These are phyloP conservation scores for Lophochroa leadbeateri DNA, from an alignment of 2,113 vertebrate species.

Conservation along the genomic window DNA sequence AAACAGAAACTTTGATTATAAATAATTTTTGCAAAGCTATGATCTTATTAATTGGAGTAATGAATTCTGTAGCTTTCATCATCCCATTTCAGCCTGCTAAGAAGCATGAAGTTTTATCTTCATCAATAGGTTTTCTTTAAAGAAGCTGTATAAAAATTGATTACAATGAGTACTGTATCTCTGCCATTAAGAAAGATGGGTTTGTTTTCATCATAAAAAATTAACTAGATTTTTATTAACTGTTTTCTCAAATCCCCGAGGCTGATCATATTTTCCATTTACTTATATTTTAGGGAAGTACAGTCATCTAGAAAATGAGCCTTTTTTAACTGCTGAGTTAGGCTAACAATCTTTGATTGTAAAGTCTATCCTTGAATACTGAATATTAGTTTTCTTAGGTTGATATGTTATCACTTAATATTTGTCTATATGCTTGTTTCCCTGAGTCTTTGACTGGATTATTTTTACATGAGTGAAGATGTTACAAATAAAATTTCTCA, in stretches of 20 bases:
- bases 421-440: not conserved
- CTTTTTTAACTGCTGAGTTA: not conserved
- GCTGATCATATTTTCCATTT: not conserved
- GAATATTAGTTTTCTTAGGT: not conserved
- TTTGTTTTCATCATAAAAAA: constrained; percentile 21
- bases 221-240: constrained; percentile 41
- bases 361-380: not conserved
- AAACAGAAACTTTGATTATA: not conserved
- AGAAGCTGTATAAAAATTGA: constrained; percentile 27
- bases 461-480: not conserved
- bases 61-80: constrained; percentile 19
- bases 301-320: not conserved
- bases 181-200: constrained; percentile 14
- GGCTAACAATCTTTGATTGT: not conserved
- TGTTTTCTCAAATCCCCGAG: constrained; percentile 18
- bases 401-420: not conserved
- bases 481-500: not conserved
- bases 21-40: constrained; percentile 19
- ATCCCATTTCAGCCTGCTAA: not conserved
- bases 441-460: not conserved
- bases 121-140: constrained; percentile 36
- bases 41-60: constrained; percentile 34
- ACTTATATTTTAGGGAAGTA: not conserved
- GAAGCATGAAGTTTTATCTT: constrained; percentile 42
- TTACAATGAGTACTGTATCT: constrained; percentile 5